Conservation (phyloP, 1,140 invertebrate species). For the Chlorops oryzae region DNA sequence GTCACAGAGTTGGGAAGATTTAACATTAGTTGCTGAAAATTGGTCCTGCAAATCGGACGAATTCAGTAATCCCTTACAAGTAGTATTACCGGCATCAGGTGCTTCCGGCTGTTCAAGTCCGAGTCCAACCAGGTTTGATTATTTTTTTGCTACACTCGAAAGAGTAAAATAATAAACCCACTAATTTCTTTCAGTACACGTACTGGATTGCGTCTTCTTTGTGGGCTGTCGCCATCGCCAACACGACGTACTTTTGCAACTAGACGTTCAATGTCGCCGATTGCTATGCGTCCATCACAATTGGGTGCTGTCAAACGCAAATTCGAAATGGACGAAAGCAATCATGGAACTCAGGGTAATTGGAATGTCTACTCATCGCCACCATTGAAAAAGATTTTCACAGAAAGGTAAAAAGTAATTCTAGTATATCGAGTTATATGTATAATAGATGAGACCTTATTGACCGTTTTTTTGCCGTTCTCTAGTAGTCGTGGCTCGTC, state of each 20-base stretch:
- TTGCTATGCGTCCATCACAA: slow-evolving; percentile 68
- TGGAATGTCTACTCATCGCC: slow-evolving; percentile 44
- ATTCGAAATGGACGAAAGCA: slow-evolving; percentile 64
- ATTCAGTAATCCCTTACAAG: slow-evolving; percentile 50
- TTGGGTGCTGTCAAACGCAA: slow-evolving; percentile 71
- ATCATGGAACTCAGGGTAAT: slow-evolving; percentile 25
- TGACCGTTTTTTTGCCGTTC: slow-evolving; percentile 28
- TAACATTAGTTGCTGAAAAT: slow-evolving; percentile 65
- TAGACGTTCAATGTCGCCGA: slow-evolving; percentile 75
- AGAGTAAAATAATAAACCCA: slow-evolving; percentile 2
- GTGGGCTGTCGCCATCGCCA: slow-evolving; percentile 69
- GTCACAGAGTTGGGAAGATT: slow-evolving; percentile 84
- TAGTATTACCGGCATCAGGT: slow-evolving; percentile 28
- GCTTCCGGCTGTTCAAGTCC: slow-evolving; percentile 35
- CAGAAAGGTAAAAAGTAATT: slow-evolving; percentile 31
- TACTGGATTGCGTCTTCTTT: slow-evolving; percentile 49
- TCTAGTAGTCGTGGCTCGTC: slow-evolving; percentile 52
- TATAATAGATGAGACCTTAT: too few relatives aligned
- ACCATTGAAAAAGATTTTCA: slow-evolving; percentile 44
- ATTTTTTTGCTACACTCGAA: background rate
- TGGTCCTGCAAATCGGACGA: slow-evolving; percentile 52
- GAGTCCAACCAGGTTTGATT: slow-evolving; percentile 32
- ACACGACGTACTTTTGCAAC: slow-evolving; percentile 73
- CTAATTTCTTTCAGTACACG: slow-evolving; percentile 20
- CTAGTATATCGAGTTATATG: slow-evolving; percentile 15